Evolutionary conservation across 2,888 invertebrate genomes (phyloP), one percentile per base, ranked within the genome.

Genomic region (Nasonovia ribisnigri): DNA sequence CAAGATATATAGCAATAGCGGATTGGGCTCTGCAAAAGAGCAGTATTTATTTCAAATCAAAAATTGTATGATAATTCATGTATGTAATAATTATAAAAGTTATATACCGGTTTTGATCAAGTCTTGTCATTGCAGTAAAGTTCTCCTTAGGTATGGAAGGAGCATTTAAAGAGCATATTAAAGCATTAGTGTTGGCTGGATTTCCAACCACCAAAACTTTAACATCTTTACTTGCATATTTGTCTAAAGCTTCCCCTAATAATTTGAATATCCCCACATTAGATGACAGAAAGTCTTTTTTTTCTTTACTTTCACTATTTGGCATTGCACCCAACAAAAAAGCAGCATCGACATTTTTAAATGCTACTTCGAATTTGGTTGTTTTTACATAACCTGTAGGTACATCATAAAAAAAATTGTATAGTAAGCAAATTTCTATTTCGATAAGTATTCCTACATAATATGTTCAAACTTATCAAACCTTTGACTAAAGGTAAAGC

Each of bases 241-340:
- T 97, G 95, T 99, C 98, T 77, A 99, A 96, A 11, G 99, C 99
- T 95, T 98, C 97, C 26, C 99, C 99, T 95, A 99, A 99, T 92
- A 97, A 98, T 96, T 99, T 99, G 96, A 99, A 99, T 95, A 99
- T 99, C 96, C 98, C 98, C 10, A 99, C 99, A 96, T 99, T 99
- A 60, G 99, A 99, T 36, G 98, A 97, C 5, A 99, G 97, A 77
- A 99, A 97, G 96, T 99, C 99, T 96, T 99, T 99, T 94, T 99
- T 97, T 96, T 99, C 99, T 99, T 99, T 99, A 92, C 99, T 99
- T 96, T 98, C 97, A 95, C 98, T 98, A 92, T 99, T 97, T 1
- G 99, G 99, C 99, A 99, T 99, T 57, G 99, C 98, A 60, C 99
- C 99, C 87, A 99, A 99, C 94, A 99, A 96, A 96, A 99, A 99